Base-by-base conservation (phyloP, 1,140 invertebrate genomes). In the Leguminivora glycinivorella region DNA sequence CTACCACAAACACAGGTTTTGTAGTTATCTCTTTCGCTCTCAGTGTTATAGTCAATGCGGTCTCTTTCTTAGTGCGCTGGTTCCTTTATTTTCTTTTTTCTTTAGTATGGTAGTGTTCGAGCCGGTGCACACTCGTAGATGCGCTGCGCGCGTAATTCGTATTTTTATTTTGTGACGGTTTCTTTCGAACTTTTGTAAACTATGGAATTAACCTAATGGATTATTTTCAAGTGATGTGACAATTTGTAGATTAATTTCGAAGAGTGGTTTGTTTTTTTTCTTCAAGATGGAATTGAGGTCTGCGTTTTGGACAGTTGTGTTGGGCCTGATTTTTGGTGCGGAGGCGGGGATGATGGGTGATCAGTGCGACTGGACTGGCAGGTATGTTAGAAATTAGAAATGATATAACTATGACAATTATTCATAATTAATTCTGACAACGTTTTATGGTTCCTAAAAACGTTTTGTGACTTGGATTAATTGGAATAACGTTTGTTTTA, bases 281-380 rank as follows among this genome's bases (percentile, higher is more conserved):
- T 69, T 71, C 67, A 85, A 79, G 72, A 88, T 87, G 84, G 68
- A 77, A 71, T 58, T 69, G 68, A 72, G 75, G 72, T 74, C 69
- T 74, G 75, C 90, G 75, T 87, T 91, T 86, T 87, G 85, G 85
- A 83, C 88, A 77, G 63, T 86, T 78, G 81, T 92, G 81, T 88
- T 91, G 73, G 83, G 84, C 73, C 73, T 87, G 69, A 81, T 87
- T 69, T 81, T 81, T 68, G 70, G 77, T 82, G 87, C 86, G 77
- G 87, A 91, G 80, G 92, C 92, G 79, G 91, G 88, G 56, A 88
- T 92, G 77, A 92, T 93, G 78, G 92, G 92, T 74, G 93, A 93
- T 79, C 92, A 93, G 73, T 93, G 93, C 82, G 93, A 93, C 84
- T 93, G 93, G 92, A 92, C 87, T 78, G 92, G 93, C 91, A 93